Base-by-base conservation (phyloP, 2,888 invertebrate genomes). In the Cremastinae sp. region DNA sequence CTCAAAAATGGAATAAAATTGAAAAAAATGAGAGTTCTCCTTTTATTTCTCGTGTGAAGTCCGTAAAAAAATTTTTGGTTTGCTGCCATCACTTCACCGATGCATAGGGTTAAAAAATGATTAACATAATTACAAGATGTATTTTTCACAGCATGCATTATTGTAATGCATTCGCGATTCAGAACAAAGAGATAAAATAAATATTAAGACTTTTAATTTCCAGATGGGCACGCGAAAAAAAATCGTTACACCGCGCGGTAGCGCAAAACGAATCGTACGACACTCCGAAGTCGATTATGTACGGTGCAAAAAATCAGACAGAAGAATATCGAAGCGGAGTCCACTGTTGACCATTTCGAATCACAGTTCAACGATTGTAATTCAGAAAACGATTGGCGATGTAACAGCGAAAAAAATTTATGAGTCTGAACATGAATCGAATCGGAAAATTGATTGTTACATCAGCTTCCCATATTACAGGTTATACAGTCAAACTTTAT, bases 401-500 rank as follows among this genome's bases (percentile, higher is more conserved):
- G 18, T 35, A 18, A 62, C 58, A 8, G 20, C 68, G 20, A 71
- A 18, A 45, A 37, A 55, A 39, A 49, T 62, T 56, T 28, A 41
- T 16, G 62, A 62, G 28, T 65, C 45, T 10, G 35, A 45, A 12
- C 12, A 69, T n/a, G 65, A 61, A 20, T 51, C 59, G 18, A 58
- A 53, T 39, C 37, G 74, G 49, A 66, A 72, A 16, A 14, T 72
- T 18, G 80, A 81, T 35, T 72, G 43, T 61, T 83, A 68, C 41
- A 3, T 62, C 51, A 73, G 72, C 45, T 82, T 84, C 61, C 82
- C 84, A 9, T 84, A 82, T 41, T 83, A 85, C 76, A 85, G 84
- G 84, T 85, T 71, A 55, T 22, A 62, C 22, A 37, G 10, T 14
- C 47, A 16, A 35, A 51, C 12, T 37, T 45, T 58, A 14, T 22